These are phyloP conservation scores for Chloroceryle inda DNA, from an alignment of 2,797 vertebrate species.

Conservation along the genomic window DNA sequence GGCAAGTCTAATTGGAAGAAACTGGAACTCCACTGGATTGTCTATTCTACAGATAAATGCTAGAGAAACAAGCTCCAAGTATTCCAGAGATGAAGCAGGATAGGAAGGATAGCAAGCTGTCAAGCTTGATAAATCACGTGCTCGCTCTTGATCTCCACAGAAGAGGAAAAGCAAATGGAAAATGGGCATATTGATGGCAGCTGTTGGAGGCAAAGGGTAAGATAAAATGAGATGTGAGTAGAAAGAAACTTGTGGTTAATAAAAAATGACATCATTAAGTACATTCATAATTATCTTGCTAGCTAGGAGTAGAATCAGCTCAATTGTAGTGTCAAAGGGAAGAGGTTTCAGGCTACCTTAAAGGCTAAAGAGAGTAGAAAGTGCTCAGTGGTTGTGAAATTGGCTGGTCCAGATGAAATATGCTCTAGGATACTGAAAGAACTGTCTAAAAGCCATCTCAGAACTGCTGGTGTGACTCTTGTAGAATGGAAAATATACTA, in stretches of 20 bases:
- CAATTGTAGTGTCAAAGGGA: neutral
- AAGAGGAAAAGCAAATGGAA: neutral
- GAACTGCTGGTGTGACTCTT: neutral
- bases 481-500: neutral
- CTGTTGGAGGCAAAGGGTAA: neutral
- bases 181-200: neutral
- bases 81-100: neutral
- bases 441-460: neutral
- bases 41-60: neutral
- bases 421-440: neutral
- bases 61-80: neutral
- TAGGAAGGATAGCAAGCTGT: neutral
- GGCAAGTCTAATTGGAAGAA: neutral
- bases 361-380: neutral
- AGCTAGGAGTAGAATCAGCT: neutral
- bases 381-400: neutral
- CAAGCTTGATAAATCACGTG: neutral
- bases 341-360: neutral
- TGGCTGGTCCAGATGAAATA: neutral
- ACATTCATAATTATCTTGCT: neutral
- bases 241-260: neutral
- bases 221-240: neutral
- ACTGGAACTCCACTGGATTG: rapidly evolving
- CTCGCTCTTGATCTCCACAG: neutral
- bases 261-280: neutral